Base-by-base conservation (phyloP, 2,113 vertebrate genomes). In the Amblyopsis rosae region DNA sequence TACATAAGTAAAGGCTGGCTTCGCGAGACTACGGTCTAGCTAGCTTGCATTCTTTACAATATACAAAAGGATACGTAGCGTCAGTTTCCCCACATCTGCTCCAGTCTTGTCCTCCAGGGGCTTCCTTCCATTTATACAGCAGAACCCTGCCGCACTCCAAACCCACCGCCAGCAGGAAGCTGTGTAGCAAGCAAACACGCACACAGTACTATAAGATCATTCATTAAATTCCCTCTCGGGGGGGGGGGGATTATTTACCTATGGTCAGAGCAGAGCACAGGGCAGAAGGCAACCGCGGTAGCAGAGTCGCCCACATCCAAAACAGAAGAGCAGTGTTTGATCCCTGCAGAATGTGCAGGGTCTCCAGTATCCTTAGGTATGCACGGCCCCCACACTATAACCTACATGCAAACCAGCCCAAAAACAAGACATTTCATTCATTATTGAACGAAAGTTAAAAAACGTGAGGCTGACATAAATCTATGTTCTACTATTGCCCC, bases 231-330 rank as follows among this genome's bases (percentile, higher is more conserved):
- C 51, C 51, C 5, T n/a, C 12, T 61, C 51, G 66, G 55, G 33
- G 41, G 66, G 19, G 53, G 47, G 79, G 58, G 0, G 35, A 45
- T 5, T 65, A 68, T 11, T 51, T 82, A 98, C 98, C 96, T 93
- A 78, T 88, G 85, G 72, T 92, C 86, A 16, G 73, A 82, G 75
- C 87, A 88, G 55, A 94, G 89, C 17, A 79, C 59, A 0, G n/a
- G 93, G 85, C 94, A 95, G 84, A 95, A 57, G 0, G 94, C 87
- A 71, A 98, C 90, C 1, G 98, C 96, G 0, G 96, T 98, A 65
- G 96, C 96, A 45, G 96, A 92, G 72, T 96, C 95, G 0, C 93
- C 95, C 0, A 94, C 92, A 71, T 98, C 97, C 84, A 98, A 87
- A 47, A 95, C 75, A 1, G 95, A 91, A 48, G 96, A 98, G 70